Conservation (phyloP, 1,140 invertebrate species). For the Dufourea novaeangliae region DNA sequence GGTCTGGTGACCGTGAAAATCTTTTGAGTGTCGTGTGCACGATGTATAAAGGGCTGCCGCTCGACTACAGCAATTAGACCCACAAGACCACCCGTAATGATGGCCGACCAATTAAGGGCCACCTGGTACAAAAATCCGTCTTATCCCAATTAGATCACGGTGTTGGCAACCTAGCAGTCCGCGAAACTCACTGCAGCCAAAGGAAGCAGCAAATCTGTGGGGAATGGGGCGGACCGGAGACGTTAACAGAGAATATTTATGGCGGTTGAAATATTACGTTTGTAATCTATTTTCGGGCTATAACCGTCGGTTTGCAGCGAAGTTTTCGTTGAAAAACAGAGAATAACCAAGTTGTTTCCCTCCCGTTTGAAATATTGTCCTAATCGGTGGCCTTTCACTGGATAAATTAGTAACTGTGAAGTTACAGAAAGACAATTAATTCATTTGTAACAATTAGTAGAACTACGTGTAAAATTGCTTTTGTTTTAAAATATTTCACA, state of each 20-base stretch:
- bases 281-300: constrained; percentile 64
- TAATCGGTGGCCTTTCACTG: background rate
- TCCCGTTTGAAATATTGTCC: constrained; percentile 46
- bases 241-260: constrained; percentile 60
- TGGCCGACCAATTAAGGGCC: constrained; percentile 63
- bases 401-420: too few relatives aligned
- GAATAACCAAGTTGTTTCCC: constrained; percentile 50
- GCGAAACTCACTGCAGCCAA: background rate
- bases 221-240: constrained; percentile 20
- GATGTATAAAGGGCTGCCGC: constrained; percentile 20
- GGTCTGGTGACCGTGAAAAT: background rate
- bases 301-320: constrained; percentile 26
- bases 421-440: too few relatives aligned
- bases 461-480: too few relatives aligned
- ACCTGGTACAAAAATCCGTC: constrained; percentile 62
- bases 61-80: constrained; percentile 43
- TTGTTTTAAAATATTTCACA: too few relatives aligned
- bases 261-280: constrained; percentile 66
- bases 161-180: constrained; percentile 33
- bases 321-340: constrained; percentile 12
- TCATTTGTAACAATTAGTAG: too few relatives aligned
- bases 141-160: constrained; percentile 65
- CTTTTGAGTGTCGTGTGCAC: background rate
- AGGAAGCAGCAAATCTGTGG: constrained; percentile 5
- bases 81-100: constrained; percentile 61